These are phyloP conservation scores for Rhopilema esculentum DNA, from an alignment of 30 jellyfish, hydroid and myxozoan species.

Conservation along the genomic window DNA sequence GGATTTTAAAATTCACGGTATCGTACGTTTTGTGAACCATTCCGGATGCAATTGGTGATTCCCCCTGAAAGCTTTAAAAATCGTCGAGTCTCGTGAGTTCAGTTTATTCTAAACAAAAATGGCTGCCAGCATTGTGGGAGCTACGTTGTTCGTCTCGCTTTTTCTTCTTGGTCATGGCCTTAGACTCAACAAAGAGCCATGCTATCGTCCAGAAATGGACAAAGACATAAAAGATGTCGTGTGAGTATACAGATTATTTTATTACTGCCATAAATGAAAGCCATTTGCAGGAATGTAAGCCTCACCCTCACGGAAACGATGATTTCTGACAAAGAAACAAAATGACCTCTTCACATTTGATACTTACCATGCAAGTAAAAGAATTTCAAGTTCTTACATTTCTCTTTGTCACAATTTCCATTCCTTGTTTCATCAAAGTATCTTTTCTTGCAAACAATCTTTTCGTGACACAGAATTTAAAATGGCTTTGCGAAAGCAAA, in stretches of 20 bases:
- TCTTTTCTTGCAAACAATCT: no score
- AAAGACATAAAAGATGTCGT: slow-evolving; percentile 54
- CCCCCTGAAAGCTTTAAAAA: slow-evolving; percentile 2
- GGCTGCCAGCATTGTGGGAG: slow-evolving; percentile 1
- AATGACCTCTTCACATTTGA: no score
- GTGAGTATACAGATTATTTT: slow-evolving; percentile 45
- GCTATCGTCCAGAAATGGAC: slow-evolving; percentile 64
- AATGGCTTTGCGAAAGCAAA: no score
- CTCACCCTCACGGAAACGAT: slow-evolving; percentile 50
- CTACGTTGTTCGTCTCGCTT: not conserved
- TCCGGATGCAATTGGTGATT: no score
- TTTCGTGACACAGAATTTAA: no score
- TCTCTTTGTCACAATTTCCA: no score
- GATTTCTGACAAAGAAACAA: no score
- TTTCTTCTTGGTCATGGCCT: not conserved
- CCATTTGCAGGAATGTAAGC: slow-evolving; percentile 22
- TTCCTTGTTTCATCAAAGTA: no score
- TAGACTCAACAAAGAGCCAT: slow-evolving; percentile 33
- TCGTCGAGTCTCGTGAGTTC: slow-evolving; percentile 4
- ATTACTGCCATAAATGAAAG: slow-evolving; percentile 60
- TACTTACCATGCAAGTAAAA: no score
- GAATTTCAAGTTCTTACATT: no score
- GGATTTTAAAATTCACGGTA: no score
- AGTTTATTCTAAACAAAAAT: not conserved
- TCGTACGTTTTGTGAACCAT: no score